Conservation (phyloP, 2,113 vertebrate species). For the Panurus biarmicus region DNA sequence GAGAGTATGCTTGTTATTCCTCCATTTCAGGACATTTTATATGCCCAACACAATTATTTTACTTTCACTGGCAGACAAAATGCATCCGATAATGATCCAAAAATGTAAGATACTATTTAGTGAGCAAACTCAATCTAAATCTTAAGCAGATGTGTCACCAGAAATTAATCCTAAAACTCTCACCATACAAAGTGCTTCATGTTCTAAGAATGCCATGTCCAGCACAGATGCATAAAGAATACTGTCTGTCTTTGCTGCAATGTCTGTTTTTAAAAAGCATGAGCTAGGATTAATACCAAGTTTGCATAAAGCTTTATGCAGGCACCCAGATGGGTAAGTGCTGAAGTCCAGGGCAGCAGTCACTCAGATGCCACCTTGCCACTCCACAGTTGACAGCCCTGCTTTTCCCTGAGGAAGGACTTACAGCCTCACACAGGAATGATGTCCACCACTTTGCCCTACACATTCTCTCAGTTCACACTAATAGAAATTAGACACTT, state of each 20-base stretch:
- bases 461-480: background rate
- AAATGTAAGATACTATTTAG: background rate
- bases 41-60: background rate
- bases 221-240: background rate
- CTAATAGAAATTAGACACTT: background rate
- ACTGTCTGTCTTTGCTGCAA: background rate
- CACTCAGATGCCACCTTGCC: background rate
- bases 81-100: background rate
- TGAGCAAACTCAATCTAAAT: background rate
- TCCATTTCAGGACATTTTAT: background rate
- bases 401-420: background rate
- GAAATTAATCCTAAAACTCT: background rate
- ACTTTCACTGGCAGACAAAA: background rate
- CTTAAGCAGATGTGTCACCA: background rate
- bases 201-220: background rate
- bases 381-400: background rate
- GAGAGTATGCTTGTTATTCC: background rate
- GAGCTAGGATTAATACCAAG: background rate
- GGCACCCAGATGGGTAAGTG: background rate
- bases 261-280: background rate
- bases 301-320: background rate
- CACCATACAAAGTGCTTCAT: background rate
- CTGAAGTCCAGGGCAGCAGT: background rate
- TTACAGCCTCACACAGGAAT: background rate
- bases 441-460: fast-evolving